These are phyloP conservation scores for Mesembrinibis cayennensis DNA, from an alignment of 2,113 vertebrate species.

Conservation along the genomic window DNA sequence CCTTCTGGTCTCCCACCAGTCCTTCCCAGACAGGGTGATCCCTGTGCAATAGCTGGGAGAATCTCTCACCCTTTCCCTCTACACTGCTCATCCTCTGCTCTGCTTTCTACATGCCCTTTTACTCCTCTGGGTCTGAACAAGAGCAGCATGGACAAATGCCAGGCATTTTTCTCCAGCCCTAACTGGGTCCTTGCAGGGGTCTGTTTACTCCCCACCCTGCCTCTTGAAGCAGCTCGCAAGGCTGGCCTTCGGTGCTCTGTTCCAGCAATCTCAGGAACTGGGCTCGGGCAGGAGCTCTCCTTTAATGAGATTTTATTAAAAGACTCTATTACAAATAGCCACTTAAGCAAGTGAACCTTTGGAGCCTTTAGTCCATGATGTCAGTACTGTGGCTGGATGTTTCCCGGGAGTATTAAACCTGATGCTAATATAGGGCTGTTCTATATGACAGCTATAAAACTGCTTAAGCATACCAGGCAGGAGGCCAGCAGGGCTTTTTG, in stretches of 20 bases:
- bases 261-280: neutral
- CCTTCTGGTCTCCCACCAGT: neutral
- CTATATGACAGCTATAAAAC: constrained; percentile 63
- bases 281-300: constrained; percentile 1
- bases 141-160: neutral
- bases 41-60: fast-evolving
- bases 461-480: constrained; percentile 19
- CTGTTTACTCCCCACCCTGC: neutral
- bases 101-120: neutral
- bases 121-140: neutral
- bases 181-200: neutral
- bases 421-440: constrained; percentile 45
- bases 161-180: neutral
- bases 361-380: constrained; percentile 56
- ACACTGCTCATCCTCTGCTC: neutral
- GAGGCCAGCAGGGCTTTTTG: constrained; percentile 42
- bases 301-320: constrained; percentile 67
- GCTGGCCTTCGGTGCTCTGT: neutral
- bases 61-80: neutral
- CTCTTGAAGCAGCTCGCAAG: neutral
- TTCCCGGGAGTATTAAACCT: constrained; percentile 54
- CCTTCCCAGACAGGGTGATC: fast-evolving
- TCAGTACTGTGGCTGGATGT: constrained; percentile 46
- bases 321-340: constrained; percentile 59
- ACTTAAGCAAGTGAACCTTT: constrained; percentile 56